phyloP scores from a whole-genome alignment of 2,888 invertebrate species.

The Eupithecia inturbata region DNA sequence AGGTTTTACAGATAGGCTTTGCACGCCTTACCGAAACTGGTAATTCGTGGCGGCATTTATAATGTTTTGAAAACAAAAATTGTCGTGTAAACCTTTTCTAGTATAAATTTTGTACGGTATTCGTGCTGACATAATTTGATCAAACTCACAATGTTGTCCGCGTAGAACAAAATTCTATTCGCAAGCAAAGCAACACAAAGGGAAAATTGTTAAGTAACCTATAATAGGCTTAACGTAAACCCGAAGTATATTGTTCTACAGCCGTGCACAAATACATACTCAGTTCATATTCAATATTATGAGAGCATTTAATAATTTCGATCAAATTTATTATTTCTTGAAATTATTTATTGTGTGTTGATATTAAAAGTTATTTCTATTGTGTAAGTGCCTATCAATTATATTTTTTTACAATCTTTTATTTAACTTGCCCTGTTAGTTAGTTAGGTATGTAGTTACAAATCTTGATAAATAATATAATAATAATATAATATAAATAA shows the following conservation, averaged over 20 bases:
- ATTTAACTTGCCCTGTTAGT: too few species aligned
- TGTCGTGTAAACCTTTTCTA: slow-evolving; percentile 51
- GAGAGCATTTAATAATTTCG: neutral
- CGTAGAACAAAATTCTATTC: slow-evolving; percentile 36
- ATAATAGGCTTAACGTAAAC: slow-evolving; percentile 29
- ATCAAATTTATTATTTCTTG: too few species aligned
- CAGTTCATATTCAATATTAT: neutral
- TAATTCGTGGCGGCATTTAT: too few species aligned
- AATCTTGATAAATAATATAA: too few species aligned
- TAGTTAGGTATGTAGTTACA: too few species aligned
- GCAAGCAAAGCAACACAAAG: slow-evolving; percentile 31
- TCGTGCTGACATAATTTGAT: slow-evolving; percentile 40
- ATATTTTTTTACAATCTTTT: too few species aligned
- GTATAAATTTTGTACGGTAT: slow-evolving; percentile 32
- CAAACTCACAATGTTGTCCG: slow-evolving; percentile 43
- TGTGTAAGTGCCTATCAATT: too few species aligned
- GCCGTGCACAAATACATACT: slow-evolving; percentile 9
- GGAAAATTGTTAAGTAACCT: slow-evolving; percentile 19
- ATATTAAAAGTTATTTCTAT: too few species aligned
- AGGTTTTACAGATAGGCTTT: too few species aligned
- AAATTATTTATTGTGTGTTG: too few species aligned
- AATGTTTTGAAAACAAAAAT: slow-evolving; percentile 5
- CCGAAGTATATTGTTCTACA: slow-evolving; percentile 17
- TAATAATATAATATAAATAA: too few species aligned
- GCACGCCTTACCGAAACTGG: too few species aligned